Evolutionary conservation across 2,888 invertebrate species (phyloP).

Genomic region (Strigamia crassipes): DNA sequence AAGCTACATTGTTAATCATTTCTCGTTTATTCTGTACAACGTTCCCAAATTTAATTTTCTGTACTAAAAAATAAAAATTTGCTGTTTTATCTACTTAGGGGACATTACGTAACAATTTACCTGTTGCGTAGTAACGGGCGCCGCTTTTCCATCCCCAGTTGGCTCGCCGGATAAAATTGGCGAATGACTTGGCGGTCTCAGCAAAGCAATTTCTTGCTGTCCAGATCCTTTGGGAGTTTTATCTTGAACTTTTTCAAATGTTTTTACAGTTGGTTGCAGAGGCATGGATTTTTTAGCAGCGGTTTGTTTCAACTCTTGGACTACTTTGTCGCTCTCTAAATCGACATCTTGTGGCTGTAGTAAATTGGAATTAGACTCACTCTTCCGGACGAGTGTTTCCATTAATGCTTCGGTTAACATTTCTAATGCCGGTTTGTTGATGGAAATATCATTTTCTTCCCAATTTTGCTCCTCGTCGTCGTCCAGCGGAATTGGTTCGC

Average conservation of each 20-base stretch:
- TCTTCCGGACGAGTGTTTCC: neutral
- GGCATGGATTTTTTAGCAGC: conserved; percentile 20
- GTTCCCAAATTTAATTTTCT: no score
- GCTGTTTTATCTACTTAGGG: no score
- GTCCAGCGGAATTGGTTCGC: neutral
- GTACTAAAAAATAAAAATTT: no score
- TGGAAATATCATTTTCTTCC: neutral
- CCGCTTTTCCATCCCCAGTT: neutral
- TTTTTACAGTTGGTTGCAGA: neutral
- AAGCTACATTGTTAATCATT: no score
- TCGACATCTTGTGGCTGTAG: neutral
- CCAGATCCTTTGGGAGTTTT: neutral
- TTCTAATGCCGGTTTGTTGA: conserved; percentile 10
- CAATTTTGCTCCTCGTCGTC: neutral
- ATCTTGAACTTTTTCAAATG: neutral
- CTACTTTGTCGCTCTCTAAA: neutral
- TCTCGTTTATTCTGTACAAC: no score
- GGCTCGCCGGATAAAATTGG: no score
- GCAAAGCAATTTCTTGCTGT: conserved; percentile 43
- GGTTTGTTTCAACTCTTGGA: conserved; percentile 43
- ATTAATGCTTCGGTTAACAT: conserved; percentile 44
- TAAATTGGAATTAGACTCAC: neutral
- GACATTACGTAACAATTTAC: neutral
- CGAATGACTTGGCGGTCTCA: conserved; percentile 33
- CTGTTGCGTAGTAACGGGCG: neutral